Evolutionary conservation across 2,113 vertebrate genomes (phyloP), one percentile per base, ranked within the genome.

Genomic region (Puma concolor): DNA sequence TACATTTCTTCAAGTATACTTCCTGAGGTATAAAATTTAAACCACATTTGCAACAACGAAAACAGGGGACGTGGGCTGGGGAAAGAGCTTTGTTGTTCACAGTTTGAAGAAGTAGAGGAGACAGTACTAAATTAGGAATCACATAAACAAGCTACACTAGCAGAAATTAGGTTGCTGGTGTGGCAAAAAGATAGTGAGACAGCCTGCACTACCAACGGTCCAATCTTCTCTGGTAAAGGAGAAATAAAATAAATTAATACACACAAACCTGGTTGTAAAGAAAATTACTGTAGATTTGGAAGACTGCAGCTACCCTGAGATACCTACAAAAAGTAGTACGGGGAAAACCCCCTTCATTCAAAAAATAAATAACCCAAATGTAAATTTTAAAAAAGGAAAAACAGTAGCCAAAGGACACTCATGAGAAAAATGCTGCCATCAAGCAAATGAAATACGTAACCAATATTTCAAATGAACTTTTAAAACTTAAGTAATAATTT

Each of bases 61-160:
- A 81, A 92, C 76, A 91, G 52, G 77, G 36, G 41, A 57, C 57
- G 12, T 41, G 50, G 63, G 48, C 80, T 94, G 27, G 9, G 15
- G 31, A 88, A 23, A 36, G 12, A 69, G 9, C 27, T 52, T 88
- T 88, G 69, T 57, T 93, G 21, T 57, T 94, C 54, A 54, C 25
- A 63, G 50, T 85, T 44, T 96, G 27, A 95, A 96, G 91, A 87
- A 86, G 72, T 7, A 86, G 57, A 93, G 41, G 60, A 97, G 54
- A 76, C n/a, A 88, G 50, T 64, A 94, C 60, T 94, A 90, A 96
- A 88, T 95, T 69, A 95, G 89, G 44, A 96, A 94, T 91, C 66
- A 95, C 16, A 88, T 23, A 85, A 92, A 96, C 91, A 93, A 96
- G 60, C 48, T 72, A 89, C 4, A 4, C 21, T 82, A 25, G 91